Base-by-base conservation (phyloP, 2,113 vertebrate species). In the Chlamydotis undulata region DNA sequence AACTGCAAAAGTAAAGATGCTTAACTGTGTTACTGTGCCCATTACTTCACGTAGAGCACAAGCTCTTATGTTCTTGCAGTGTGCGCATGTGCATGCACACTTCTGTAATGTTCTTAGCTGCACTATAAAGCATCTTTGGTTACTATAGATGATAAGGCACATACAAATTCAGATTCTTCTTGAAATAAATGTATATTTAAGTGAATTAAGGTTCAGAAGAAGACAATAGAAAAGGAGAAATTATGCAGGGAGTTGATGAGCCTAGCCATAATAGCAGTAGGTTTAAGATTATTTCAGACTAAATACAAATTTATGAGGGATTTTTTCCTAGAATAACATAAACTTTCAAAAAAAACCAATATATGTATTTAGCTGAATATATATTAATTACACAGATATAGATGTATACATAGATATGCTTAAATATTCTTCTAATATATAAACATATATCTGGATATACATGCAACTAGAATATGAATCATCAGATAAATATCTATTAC, bases 61-160 rank as follows among this genome's bases (percentile, higher is more conserved):
- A 94, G 25, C 14, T 55, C 60, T 77, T 12, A 19, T 43, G 24
- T 52, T 50, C 50, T 57, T 37, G 19, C 0, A 4, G 16, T 3
- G 17, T 23, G 39, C 5, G 1, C 1, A 0, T 55, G 28, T 26
- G n/a, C 2, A 1, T 2, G 1, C 2, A 1, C 50, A 18, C 0
- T 0, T 19, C 35, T 82, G 8, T 12, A 52, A 33, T 28, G 16
- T 26, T 45, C 69, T 70, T 74, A 74, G 17, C 23, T 55, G 23
- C 15, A 4, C 23, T 35, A 9, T 31, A 87, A 82, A 90, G 3
- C 33, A 56, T n/a, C 49, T 75, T 50, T 43, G 4, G 13, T 55
- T 90, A 14, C 18, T 74, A 5, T 8, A 60, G n/a, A 60, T 47
- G 65, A 60, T 39, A 13, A 10, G 23, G 6, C 28, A 64, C 9